Evolutionary conservation across 2,113 vertebrate species (phyloP), one percentile per base, ranked within the genome.

Genomic region (Sus scrofa): DNA sequence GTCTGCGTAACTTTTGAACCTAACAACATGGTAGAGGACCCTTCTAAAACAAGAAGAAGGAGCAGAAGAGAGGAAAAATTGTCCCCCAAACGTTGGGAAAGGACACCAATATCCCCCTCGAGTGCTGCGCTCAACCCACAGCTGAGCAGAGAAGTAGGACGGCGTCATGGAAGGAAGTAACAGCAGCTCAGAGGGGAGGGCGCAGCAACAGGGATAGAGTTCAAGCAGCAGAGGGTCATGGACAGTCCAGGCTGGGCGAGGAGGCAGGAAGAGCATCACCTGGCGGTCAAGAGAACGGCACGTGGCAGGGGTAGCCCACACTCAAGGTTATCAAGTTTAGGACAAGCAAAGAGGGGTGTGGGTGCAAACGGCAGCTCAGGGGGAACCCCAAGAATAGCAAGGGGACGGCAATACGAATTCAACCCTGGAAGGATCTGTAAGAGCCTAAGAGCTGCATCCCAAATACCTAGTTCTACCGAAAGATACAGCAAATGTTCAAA

Each of bases 231-330:
- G n/a, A 79, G n/a, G 0, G 2, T 2, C 3, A 58, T 56, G 22
- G 65, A 24, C 0, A 12, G 32, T 10, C 52, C 34, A 73, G 30
- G 26, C 56, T 34, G 65, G 67, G 50, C 9, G 27, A n/a, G 4
- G 52, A 5, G 1, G 1, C 1, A 3, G 20, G 4, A 1, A 12
- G 13, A n/a, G 20, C 26, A 1, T 14, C 70, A 11, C 8, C 15
- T 3, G 6, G 77, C 16, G 18, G 63, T 58, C 7, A 3, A 60
- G 62, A 77, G 20, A 14, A 24, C 15, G 26, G 11, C 70, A 52
- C n/a, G 9, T 2, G 52, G 24, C 24, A 19, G 11, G 2, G 4
- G 22, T 12, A 54, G 58, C 12, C 56, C 27, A 18, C 0, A 0
- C 7, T 18, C 56, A 58, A 63, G 73, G 32, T 19, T 77, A 67